Percentiles rank a stretch among this genome's conserved stretches.
Evolutionary conservation across 2,113 vertebrate species (phyloP).

Genomic region (Ia io): DNA sequence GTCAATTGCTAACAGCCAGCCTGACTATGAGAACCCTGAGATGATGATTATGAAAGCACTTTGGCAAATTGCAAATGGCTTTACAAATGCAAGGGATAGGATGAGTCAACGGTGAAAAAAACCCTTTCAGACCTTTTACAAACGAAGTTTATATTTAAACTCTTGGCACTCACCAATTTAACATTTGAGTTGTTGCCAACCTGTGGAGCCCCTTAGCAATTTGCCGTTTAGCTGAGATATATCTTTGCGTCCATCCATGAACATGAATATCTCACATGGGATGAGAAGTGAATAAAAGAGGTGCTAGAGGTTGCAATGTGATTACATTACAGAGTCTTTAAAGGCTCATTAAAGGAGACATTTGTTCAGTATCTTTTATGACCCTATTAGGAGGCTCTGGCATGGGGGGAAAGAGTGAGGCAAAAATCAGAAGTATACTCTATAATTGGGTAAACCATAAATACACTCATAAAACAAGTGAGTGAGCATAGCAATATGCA

Average conservation of each 20-base stretch:
- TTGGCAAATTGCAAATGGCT: constrained; percentile 8
- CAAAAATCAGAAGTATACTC: background rate
- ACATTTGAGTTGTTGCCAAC: constrained; percentile 18
- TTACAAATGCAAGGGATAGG: background rate
- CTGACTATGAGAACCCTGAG: background rate
- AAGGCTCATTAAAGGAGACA: background rate
- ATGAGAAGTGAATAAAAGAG: background rate
- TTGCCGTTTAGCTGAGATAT: background rate
- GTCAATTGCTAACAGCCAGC: background rate
- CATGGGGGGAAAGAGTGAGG: background rate
- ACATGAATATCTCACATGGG: background rate
- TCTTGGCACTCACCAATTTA: background rate
- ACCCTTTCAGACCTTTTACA: constrained; percentile 44
- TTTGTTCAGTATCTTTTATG: background rate
- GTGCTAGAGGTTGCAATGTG: background rate
- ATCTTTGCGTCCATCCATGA: background rate
- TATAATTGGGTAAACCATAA: background rate
- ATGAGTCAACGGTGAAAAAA: background rate
- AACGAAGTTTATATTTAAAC: constrained; percentile 33
- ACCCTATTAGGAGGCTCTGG: background rate
- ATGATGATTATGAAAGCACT: background rate
- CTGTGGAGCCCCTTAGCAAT: background rate
- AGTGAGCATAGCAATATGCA: background rate
- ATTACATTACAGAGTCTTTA: background rate
- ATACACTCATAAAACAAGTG: background rate